Evolutionary conservation across 2,888 invertebrate species (phyloP).

Genomic region (Mamestra brassicae): DNA sequence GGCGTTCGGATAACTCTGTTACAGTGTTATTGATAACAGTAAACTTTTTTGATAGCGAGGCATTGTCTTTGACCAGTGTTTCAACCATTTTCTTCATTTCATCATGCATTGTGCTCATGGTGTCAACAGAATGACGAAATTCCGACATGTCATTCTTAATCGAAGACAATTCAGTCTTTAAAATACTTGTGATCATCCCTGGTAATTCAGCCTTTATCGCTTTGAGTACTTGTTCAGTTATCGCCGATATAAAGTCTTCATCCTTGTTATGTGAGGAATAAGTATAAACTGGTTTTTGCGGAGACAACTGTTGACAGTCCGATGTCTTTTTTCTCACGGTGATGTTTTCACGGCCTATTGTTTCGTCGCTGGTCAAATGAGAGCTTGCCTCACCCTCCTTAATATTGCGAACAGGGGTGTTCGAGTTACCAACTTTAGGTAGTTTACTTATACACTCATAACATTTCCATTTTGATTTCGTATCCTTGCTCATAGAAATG

Average conservation of each 20-base stretch:
- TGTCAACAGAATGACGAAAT: neutral
- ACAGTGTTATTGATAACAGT: neutral
- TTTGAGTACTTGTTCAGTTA: neutral
- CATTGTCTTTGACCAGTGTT: neutral
- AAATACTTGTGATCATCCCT: neutral
- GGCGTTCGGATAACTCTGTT: neutral
- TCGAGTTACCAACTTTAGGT: neutral
- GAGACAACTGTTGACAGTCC: neutral
- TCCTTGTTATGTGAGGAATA: neutral
- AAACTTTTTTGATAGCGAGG: neutral
- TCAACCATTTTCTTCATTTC: neutral
- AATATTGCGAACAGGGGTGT: neutral
- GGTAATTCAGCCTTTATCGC: neutral
- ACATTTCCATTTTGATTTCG: neutral
- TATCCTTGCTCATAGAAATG: neutral
- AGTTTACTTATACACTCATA: conserved; percentile 3
- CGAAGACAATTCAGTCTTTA: neutral
- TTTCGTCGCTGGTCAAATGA: neutral
- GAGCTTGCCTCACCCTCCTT: neutral
- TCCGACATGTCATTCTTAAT: neutral
- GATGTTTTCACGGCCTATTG: conserved; percentile 1
- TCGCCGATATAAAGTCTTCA: neutral
- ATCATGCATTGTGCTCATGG: neutral
- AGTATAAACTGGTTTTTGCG: neutral
- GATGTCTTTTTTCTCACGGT: neutral